phyloP scores from a whole-genome alignment of 2,113 vertebrate species.

The Sylvietta virens region DNA sequence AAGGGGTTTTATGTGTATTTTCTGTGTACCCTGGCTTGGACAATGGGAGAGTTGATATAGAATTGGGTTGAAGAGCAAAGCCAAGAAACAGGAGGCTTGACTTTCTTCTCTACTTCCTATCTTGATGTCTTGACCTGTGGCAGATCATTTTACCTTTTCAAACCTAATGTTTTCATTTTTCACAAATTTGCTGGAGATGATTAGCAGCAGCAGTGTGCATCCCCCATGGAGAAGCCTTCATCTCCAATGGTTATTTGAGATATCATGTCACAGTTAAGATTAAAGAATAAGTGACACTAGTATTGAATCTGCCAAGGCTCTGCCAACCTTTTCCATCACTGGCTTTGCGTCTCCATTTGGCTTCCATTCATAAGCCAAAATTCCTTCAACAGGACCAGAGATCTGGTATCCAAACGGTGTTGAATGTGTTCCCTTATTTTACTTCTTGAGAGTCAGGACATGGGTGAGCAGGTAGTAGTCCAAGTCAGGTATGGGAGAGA shows the following conservation, averaged over 20 bases:
- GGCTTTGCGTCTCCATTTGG: neutral
- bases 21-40: neutral
- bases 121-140: neutral
- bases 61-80: neutral
- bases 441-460: neutral
- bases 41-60: neutral
- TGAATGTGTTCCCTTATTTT: neutral
- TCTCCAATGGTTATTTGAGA: neutral
- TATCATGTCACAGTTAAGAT: neutral
- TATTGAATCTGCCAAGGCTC: neutral
- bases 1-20: neutral
- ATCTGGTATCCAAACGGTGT: neutral
- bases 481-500: neutral
- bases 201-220: neutral
- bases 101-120: neutral
- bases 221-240: neutral
- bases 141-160: neutral
- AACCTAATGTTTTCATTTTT: neutral
- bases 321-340: neutral
- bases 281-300: neutral
- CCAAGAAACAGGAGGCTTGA: neutral
- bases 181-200: neutral
- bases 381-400: neutral
- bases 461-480: neutral
- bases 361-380: neutral